phyloP scores from a whole-genome alignment of 2,888 invertebrate genomes.

The Atrina japonica region DNA sequence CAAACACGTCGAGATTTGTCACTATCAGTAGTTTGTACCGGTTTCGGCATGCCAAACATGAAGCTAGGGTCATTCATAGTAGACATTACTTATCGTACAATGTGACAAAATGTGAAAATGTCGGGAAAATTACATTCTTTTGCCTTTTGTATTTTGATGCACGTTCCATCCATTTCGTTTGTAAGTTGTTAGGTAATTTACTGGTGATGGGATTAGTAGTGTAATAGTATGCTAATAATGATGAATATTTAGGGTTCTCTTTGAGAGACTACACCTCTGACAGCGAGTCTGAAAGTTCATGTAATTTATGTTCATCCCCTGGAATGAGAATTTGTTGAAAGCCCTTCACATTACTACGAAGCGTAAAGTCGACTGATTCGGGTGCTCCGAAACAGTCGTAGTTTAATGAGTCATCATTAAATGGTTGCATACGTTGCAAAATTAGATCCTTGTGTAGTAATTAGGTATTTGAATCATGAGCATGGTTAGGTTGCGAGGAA shows the following conservation, averaged over 20 bases:
- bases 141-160: conserved; percentile 10
- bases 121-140: conserved; percentile 17
- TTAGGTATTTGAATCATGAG: too few species aligned
- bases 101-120: conserved; percentile 5
- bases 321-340: conserved; percentile 20
- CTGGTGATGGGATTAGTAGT: neutral
- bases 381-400: conserved; percentile 5
- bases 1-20: too few species aligned
- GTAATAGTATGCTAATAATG: conserved; percentile 1
- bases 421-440: too few species aligned
- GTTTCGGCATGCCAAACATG: neutral
- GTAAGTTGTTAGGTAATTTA: conserved; percentile 7
- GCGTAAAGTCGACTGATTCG: neutral
- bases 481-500: too few species aligned
- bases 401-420: too few species aligned
- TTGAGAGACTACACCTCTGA: conserved; percentile 9
- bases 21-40: too few species aligned
- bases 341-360: neutral
- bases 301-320: neutral
- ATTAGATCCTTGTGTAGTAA: too few species aligned
- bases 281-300: conserved; percentile 3
- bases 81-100: conserved; percentile 17
- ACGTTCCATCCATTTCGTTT: conserved; percentile 5
- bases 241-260: conserved; percentile 12
- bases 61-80: conserved; percentile 20